Evolutionary conservation across 23 tunicate species (phyloP).

Genomic region (Ascidia mentula): DNA sequence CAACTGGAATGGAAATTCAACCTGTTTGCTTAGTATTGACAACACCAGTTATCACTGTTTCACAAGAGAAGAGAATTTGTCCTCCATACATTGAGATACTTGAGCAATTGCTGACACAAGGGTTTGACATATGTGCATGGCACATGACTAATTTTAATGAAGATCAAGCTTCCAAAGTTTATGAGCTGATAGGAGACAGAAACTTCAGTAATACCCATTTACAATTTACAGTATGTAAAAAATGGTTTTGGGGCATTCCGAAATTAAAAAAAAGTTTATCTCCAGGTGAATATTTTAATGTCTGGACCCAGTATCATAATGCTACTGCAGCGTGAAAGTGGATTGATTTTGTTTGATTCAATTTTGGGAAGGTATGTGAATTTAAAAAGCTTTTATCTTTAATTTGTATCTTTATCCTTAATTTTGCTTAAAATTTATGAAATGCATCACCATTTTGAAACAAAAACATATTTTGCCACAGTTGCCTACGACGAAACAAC

Average conservation of each 20-base stretch:
- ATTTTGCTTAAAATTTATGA: not conserved
- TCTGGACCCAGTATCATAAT: conserved; percentile 50
- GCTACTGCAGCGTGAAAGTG: conserved; percentile 69
- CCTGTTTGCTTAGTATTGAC: conserved; percentile 33
- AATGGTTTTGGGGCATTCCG: not conserved
- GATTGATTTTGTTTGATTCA: conserved; percentile 62
- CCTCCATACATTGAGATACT: conserved; percentile 61
- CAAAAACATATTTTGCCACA: not conserved
- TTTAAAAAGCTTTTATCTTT: not conserved
- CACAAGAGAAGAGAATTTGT: not conserved
- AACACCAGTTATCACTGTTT: not conserved
- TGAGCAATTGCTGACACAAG: conserved; percentile 62
- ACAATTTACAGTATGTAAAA: not conserved
- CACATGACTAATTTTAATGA: conserved; percentile 46
- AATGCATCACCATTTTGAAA: not conserved
- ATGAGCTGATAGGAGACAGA: conserved; percentile 16
- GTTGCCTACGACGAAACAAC: not conserved
- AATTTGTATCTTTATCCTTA: not conserved
- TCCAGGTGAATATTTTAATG: not conserved
- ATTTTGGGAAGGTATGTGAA: conserved; percentile 66
- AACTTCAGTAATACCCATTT: not conserved
- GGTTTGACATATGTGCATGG: conserved; percentile 64
- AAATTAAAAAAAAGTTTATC: too few species aligned
- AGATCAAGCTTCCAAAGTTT: conserved; percentile 31
- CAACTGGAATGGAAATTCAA: conserved; percentile 48